Percentiles rank a stretch among this genome's conserved stretches.
Evolutionary conservation across 1,140 invertebrate species (phyloP).

Genomic region (Dendroctonus valens): DNA sequence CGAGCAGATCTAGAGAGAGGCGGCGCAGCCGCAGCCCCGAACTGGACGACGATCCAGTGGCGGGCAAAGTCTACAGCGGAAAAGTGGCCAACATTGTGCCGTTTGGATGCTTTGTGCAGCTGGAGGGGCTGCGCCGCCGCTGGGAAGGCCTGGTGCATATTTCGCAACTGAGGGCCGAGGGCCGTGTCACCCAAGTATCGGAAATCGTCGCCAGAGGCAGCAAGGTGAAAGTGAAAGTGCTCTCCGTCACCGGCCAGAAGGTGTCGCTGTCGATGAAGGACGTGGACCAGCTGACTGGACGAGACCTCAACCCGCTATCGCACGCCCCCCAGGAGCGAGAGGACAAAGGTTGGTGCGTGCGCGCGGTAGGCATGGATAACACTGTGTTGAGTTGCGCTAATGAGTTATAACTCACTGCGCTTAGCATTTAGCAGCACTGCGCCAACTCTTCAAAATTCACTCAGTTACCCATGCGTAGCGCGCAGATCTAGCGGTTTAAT

Average conservation of each 20-base stretch:
- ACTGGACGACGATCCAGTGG: slow-evolving; percentile 63
- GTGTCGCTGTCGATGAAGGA: slow-evolving; percentile 98
- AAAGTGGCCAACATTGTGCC: slow-evolving; percentile 94
- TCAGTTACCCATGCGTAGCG: too few relatives aligned
- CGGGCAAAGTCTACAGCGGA: slow-evolving; percentile 77
- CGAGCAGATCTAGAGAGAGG: slow-evolving; percentile 42
- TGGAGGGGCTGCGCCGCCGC: slow-evolving; percentile 83
- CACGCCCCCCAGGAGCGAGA: slow-evolving; percentile 65
- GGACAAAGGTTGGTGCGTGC: slow-evolving; percentile 50
- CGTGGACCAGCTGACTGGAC: slow-evolving; percentile 92
- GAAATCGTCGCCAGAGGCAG: slow-evolving; percentile 92
- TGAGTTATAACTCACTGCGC: too few relatives aligned
- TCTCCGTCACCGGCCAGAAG: slow-evolving; percentile 89
- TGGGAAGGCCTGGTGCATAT: slow-evolving; percentile 98
- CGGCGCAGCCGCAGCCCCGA: slow-evolving; percentile 52
- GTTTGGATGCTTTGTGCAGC: slow-evolving; percentile 97
- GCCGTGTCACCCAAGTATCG: slow-evolving; percentile 89
- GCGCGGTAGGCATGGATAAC: too few relatives aligned
- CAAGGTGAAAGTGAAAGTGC: slow-evolving; percentile 90
- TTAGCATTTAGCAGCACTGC: too few relatives aligned
- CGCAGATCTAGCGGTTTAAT: too few relatives aligned
- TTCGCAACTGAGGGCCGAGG: slow-evolving; percentile 90
- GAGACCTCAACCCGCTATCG: slow-evolving; percentile 88
- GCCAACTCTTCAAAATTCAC: too few relatives aligned
- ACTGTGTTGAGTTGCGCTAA: too few relatives aligned